Evolutionary conservation across 2,797 vertebrate genomes (phyloP).

Genomic region (Ctenochaetus hawaiiensis): DNA sequence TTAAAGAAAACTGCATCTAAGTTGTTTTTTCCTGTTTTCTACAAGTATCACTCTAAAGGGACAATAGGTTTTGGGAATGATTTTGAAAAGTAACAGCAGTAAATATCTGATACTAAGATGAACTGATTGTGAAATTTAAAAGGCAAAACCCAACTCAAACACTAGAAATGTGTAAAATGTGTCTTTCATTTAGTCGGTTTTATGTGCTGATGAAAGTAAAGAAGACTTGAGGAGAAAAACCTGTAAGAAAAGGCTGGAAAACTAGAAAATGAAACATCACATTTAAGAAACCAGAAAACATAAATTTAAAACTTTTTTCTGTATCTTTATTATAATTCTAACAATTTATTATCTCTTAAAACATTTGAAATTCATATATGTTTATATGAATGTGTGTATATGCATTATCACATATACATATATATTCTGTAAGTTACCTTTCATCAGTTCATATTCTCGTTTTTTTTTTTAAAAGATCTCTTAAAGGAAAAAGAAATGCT

Average conservation of each 20-base stretch:
- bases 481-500: slow-evolving; percentile 82
- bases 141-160: not conserved
- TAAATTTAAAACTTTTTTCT: slow-evolving; percentile 79
- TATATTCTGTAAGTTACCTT: slow-evolving; percentile 86
- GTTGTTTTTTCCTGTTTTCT: not conserved
- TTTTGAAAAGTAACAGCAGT: not conserved
- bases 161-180: not conserved
- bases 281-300: slow-evolving; percentile 32
- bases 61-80: too few species aligned
- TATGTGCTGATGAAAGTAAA: too few species aligned
- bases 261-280: not conserved
- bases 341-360: slow-evolving; percentile 89
- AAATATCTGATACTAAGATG: not conserved
- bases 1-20: slow-evolving; percentile 15
- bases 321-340: slow-evolving; percentile 89
- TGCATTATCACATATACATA: slow-evolving; percentile 84
- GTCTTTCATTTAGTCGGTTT: not conserved
- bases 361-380: slow-evolving; percentile 88
- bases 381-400: slow-evolving; percentile 86
- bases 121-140: not conserved
- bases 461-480: slow-evolving; percentile 79
- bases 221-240: too few species aligned
- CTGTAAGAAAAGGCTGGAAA: not conserved
- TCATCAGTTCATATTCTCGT: slow-evolving; percentile 80
- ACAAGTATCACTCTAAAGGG: too few species aligned